These are phyloP conservation scores for Bombyx mandarina DNA, from an alignment of 1,140 invertebrate species.

Conservation along the genomic window DNA sequence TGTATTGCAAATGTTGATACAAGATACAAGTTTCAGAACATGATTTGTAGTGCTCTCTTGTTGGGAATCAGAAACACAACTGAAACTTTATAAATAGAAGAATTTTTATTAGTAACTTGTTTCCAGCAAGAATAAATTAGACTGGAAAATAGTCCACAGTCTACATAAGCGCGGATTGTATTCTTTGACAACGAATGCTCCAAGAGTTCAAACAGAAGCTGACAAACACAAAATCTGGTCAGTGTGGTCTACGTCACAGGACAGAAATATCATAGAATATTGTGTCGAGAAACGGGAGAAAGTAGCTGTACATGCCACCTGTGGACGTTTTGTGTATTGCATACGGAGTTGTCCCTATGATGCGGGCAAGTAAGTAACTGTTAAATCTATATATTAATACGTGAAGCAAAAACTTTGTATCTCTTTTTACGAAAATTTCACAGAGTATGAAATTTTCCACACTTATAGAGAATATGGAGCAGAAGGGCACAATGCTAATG, in stretches of 20 bases:
- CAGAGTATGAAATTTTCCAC: too few species aligned
- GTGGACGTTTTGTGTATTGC: constrained; percentile 77
- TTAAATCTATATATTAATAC: too few species aligned
- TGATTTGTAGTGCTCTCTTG: background rate
- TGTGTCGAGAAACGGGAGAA: constrained; percentile 51
- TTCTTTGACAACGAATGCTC: constrained; percentile 37
- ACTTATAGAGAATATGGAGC: too few species aligned
- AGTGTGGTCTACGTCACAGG: constrained; percentile 76
- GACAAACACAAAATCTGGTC: constrained; percentile 19
- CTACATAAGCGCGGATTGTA: constrained; percentile 39
- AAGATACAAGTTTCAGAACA: background rate
- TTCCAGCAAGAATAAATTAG: constrained; percentile 46
- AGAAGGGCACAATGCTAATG: too few species aligned
- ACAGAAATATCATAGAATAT: constrained; percentile 75
- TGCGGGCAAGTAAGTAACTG: constrained; percentile 71
- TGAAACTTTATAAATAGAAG: background rate
- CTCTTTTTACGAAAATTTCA: too few species aligned
- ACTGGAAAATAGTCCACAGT: constrained; percentile 32
- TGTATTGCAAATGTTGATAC: background rate
- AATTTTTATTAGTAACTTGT: constrained; percentile 2
- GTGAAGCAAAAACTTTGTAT: too few species aligned
- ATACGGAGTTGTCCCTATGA: constrained; percentile 79
- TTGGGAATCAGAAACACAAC: background rate
- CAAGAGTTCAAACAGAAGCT: constrained; percentile 23
- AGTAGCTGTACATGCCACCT: constrained; percentile 72